These are phyloP conservation scores for Thalassoma bifasciatum DNA, from an alignment of 2,113 vertebrate species.

Conservation along the genomic window DNA sequence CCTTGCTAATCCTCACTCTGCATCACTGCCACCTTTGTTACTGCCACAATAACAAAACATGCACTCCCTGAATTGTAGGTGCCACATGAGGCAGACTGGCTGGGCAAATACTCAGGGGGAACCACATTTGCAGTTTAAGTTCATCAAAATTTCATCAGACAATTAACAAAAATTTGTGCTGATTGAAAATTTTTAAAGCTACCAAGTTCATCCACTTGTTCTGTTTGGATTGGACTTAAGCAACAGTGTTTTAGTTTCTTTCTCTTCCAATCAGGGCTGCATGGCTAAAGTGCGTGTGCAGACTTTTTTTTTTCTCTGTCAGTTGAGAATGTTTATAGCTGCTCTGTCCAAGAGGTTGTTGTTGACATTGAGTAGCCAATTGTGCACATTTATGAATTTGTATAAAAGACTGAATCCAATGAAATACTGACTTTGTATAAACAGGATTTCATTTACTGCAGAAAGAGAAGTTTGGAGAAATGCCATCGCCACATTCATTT, in stretches of 20 bases:
- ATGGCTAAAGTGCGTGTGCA: not conserved
- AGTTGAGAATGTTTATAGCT: not conserved
- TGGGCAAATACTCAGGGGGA: conserved; percentile 14
- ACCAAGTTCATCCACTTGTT: too few species aligned
- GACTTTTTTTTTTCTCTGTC: too few species aligned
- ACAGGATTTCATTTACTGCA: too few species aligned
- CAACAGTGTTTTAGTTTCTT: too few species aligned
- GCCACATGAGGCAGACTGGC: conserved; percentile 13
- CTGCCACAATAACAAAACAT: conserved; percentile 36
- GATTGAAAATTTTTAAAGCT: too few species aligned
- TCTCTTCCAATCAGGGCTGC: not conserved
- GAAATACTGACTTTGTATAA: too few species aligned
- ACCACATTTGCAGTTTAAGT: not conserved
- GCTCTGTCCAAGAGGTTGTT: not conserved
- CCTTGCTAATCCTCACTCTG: conserved; percentile 34
- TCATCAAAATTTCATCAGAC: not conserved
- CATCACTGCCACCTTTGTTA: conserved; percentile 54
- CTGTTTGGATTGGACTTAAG: too few species aligned
- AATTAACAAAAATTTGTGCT: too few species aligned
- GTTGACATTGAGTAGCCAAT: not conserved
- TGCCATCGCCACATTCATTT: too few species aligned
- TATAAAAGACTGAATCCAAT: too few species aligned
- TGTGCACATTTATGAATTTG: too few species aligned
- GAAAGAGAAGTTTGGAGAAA: too few species aligned
- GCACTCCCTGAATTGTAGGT: conserved; percentile 27